Evolutionary conservation across 2,797 vertebrate species (phyloP).

Genomic region (Phoeniculus purpureus): DNA sequence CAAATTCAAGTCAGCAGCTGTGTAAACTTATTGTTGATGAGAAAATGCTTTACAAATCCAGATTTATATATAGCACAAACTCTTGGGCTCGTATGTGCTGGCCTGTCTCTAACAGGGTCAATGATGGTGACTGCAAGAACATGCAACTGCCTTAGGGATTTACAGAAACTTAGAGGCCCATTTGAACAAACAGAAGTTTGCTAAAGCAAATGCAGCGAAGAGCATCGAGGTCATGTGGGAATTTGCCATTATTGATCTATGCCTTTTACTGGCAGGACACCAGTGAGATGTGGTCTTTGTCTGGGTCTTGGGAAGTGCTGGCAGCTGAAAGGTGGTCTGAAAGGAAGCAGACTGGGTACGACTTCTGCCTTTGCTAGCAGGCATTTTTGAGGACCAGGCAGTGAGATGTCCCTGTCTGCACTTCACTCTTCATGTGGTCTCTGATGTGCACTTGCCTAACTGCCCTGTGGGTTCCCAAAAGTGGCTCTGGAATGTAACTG

Average conservation of each 20-base stretch:
- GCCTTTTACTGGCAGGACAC: background rate
- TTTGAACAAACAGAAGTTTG: background rate
- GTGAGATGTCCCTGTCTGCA: background rate
- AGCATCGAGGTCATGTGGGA: background rate
- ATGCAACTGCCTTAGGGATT: background rate
- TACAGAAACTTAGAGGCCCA: background rate
- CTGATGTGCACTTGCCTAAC: background rate
- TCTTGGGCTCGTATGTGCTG: background rate
- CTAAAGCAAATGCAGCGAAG: background rate
- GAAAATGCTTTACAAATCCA: background rate
- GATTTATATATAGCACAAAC: background rate
- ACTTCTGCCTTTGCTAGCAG: background rate
- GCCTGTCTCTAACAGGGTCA: background rate
- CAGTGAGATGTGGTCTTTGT: background rate
- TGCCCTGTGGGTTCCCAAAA: background rate
- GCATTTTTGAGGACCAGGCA: background rate
- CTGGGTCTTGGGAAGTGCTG: background rate
- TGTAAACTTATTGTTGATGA: background rate
- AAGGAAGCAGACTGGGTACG: background rate
- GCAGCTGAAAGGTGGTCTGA: background rate
- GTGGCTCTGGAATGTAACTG: background rate
- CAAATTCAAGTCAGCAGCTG: background rate
- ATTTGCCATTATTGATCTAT: background rate
- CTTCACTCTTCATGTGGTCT: background rate
- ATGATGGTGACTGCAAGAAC: background rate